A percentile compares a stretch with the other conserved stretches of the same genome.
Evolutionary conservation across 2,113 vertebrate species (phyloP).

Genomic region (Chaetodon trifascialis): DNA sequence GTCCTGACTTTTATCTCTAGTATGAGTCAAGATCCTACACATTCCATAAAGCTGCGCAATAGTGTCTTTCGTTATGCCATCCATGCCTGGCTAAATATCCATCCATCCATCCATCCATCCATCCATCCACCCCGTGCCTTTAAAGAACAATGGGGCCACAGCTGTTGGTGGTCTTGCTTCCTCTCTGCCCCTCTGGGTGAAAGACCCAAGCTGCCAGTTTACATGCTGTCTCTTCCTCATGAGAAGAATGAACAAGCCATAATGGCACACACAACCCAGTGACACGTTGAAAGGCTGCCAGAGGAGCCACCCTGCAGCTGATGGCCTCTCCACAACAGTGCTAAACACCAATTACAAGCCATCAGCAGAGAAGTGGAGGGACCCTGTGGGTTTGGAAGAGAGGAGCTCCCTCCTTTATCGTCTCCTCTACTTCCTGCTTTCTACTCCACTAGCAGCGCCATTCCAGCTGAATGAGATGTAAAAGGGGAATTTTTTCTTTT

Average conservation of each 20-base stretch:
- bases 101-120: neutral
- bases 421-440: constrained; percentile 11
- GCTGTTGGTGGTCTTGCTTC: neutral
- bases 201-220: constrained; percentile 17
- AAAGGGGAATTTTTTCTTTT: constrained; percentile 18
- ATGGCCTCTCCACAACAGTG: constrained; percentile 34
- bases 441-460: neutral
- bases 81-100: neutral
- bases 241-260: constrained; percentile 51
- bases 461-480: constrained; percentile 51
- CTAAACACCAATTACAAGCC: constrained; percentile 69
- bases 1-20: neutral
- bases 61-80: neutral
- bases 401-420: constrained; percentile 21
- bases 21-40: neutral
- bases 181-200: constrained; percentile 16
- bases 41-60: too few relatives aligned
- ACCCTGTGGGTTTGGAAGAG: constrained; percentile 32
- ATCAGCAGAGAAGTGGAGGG: constrained; percentile 46
- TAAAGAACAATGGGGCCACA: neutral
- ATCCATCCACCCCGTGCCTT: neutral
- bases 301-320: constrained; percentile 48
- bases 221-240: constrained; percentile 28
- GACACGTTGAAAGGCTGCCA: constrained; percentile 48
- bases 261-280: constrained; percentile 47